Conservation (phyloP, 2,113 vertebrate genomes). For the Paramormyrops kingsleyae region DNA sequence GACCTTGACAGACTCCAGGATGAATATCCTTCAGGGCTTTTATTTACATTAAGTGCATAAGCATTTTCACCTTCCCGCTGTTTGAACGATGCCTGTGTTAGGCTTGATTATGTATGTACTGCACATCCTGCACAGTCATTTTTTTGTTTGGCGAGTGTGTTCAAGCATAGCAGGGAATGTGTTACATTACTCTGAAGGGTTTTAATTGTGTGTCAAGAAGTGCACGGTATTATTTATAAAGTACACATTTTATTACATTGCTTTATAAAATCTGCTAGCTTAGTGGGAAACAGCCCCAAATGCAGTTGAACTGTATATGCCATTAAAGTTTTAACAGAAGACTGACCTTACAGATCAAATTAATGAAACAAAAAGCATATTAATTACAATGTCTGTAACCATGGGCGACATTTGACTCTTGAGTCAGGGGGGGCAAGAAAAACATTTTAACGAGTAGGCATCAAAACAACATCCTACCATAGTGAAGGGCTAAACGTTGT, state of each 20-base stretch:
- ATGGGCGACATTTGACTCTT: too few relatives aligned
- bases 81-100: neutral
- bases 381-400: neutral
- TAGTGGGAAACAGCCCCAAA: neutral
- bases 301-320: neutral
- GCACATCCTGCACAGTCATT: neutral
- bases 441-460: too few relatives aligned
- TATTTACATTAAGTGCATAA: neutral
- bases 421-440: too few relatives aligned
- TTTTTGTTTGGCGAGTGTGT: neutral
- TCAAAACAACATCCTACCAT: too few relatives aligned
- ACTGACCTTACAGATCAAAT: neutral
- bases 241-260: conserved; percentile 23
- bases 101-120: neutral
- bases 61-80: neutral
- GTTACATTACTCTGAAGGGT: neutral
- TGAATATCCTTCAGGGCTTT: neutral
- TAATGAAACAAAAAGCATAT: neutral
- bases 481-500: too few relatives aligned
- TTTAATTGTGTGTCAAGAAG: conserved; percentile 23
- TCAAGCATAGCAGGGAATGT: neutral
- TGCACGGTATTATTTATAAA: conserved; percentile 22
- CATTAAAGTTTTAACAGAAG: neutral
- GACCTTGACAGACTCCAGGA: neutral
- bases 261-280: conserved; percentile 22